Evolutionary conservation across 2,113 vertebrate genomes (phyloP), one percentile per base, ranked within the genome.

Genomic region (Rafetus swinhoei): DNA sequence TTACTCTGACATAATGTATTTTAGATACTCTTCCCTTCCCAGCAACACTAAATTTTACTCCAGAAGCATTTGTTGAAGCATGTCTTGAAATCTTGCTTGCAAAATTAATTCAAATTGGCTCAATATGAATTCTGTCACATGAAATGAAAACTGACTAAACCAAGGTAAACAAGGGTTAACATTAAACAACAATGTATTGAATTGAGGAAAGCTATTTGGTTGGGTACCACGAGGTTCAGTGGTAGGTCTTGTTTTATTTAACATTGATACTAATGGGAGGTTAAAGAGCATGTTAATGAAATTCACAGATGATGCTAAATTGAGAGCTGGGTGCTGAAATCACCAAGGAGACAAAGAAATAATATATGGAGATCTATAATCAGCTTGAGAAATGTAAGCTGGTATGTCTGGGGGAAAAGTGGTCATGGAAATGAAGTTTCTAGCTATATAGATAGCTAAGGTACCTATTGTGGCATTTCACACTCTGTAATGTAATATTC

Each of bases 81-180:
- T 65, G 86, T 90, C 91, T 93, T 87, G 55, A 93, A 94, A 93
- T 85, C 82, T 93, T 95, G 92, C 92, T 87, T 92, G 82, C 74
- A 93, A 89, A 95, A 95, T 95, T 95, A 95, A 97, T 95, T 97
- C 92, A 95, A 95, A 97, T 79, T 94, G 91, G 91, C 65, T 95
- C 91, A 95, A 81, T 94, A 79, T 0, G 4, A 82, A 88, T 82
- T 91, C 89, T 92, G 93, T 91, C 93, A 95, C 84, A 87, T 53
- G 90, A 88, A 96, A 96, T 32, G 84, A 91, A 95, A 95, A 95
- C 82, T 50, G 79, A 87, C 39, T 97, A 88, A 95, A 95, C 86
- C 88, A 86, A 82, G 89, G 74, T 89, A 96, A 95, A 87, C 80
- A 92, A 94, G 94, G 92, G 95, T 92, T 95, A 95, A 84, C 90